Evolutionary conservation across 2,113 vertebrate genomes (phyloP).

Genomic region (Plestiodon gilberti): DNA sequence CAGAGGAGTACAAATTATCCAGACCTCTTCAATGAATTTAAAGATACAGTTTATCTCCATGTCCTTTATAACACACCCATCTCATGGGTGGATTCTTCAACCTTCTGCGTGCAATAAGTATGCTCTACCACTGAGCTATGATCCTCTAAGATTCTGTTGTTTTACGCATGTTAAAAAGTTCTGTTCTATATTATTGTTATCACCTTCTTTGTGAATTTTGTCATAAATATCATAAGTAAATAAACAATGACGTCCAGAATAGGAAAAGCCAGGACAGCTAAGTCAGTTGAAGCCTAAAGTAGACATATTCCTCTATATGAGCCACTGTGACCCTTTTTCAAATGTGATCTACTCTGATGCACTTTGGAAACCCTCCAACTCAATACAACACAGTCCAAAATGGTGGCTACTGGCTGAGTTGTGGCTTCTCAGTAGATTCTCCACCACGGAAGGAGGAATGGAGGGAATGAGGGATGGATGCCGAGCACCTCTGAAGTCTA

Average conservation of each 20-base stretch:
- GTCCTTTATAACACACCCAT: too few species aligned
- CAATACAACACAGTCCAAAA: too few species aligned
- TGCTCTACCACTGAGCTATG: too few species aligned
- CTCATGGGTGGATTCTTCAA: too few species aligned
- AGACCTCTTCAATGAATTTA: too few species aligned
- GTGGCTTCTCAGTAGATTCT: neutral
- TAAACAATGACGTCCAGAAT: neutral
- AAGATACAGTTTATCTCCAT: too few species aligned
- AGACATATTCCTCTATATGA: too few species aligned
- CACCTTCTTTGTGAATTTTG: neutral
- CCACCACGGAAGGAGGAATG: neutral
- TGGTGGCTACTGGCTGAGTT: too few species aligned
- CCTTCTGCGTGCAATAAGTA: too few species aligned
- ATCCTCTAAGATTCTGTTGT: neutral
- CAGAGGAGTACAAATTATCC: too few species aligned
- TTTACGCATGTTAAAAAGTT: neutral
- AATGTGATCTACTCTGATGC: neutral
- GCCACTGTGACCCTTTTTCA: neutral
- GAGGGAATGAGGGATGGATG: neutral
- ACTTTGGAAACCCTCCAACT: too few species aligned
- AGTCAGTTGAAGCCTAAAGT: neutral
- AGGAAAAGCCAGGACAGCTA: neutral
- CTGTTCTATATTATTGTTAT: neutral
- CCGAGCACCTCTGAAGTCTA: accelerated
- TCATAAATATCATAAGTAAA: neutral